These are phyloP conservation scores for Exaiptasia diaphana DNA, from an alignment of 64 coral and sea anemone genomes.

Conservation along the genomic window DNA sequence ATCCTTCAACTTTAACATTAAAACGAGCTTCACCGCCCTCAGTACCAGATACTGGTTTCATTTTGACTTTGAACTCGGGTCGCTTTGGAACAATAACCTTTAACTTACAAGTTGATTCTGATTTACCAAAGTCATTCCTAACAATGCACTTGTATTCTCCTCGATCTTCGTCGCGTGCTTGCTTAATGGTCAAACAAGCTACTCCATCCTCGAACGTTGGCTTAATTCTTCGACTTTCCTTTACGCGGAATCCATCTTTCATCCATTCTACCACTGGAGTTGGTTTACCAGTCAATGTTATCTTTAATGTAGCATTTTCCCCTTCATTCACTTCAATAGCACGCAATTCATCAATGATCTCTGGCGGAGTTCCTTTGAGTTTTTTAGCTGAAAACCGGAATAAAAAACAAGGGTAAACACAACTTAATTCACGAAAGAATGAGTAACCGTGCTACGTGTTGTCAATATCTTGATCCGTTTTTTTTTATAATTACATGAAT, in stretches of 20 bases:
- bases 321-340: conserved; percentile 76
- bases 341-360: conserved; percentile 59
- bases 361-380: conserved; percentile 80
- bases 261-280: conserved; percentile 77
- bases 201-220: conserved; percentile 53
- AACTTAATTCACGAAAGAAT: not conserved
- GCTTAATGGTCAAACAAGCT: conserved; percentile 41
- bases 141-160: conserved; percentile 74
- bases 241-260: conserved; percentile 64
- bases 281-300: conserved; percentile 63
- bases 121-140: conserved; percentile 66
- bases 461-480: not conserved
- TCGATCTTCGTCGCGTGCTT: conserved; percentile 69
- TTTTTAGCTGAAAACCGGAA: conserved; percentile 57
- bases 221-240: conserved; percentile 46
- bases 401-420: not conserved
- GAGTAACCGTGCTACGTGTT: not conserved
- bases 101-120: conserved; percentile 56
- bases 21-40: conserved; percentile 79
- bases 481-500: not conserved
- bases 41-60: conserved; percentile 57
- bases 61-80: conserved; percentile 76
- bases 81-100: conserved; percentile 45
- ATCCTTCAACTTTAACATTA: conserved; percentile 60
- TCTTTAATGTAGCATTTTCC: conserved; percentile 50